Evolutionary conservation across 2,888 invertebrate genomes (phyloP), one percentile per base, ranked within the genome.

Genomic region (Calephelis perditalis): DNA sequence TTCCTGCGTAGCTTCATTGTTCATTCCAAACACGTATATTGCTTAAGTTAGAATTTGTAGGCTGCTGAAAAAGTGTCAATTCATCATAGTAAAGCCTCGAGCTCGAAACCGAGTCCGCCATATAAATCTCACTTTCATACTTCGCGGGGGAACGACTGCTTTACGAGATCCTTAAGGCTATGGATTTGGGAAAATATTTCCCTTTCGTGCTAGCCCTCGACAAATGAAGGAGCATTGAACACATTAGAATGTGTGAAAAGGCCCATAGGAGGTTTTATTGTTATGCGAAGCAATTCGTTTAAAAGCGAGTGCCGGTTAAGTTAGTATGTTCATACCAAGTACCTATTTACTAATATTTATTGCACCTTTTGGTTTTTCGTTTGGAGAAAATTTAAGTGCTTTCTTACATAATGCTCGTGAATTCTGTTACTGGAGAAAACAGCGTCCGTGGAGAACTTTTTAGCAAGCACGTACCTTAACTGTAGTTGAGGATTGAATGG

Each of bases 151-250:
- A 86, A 83, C 86, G 88, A 85, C 85, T 91, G 87, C 82, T 91
- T 91, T 91, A 91, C 90, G 91, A 79, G 89, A 90, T 87, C 87
- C 90, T 91, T 89, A 90, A 90, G 91, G 90, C 90, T 86, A 91
- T 91, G 91, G 91, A 91, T 91, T 91, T 89, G 85, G 86, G 83
- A 84, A 90, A 91, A 91, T 91, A 91, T 91, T 90, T 88, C 90
- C 85, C 81, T 80, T 82, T 77, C 88, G 86, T 88, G 86, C 85
- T 84, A 78, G 86, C 85, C 85, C 81, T 81, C 84, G 82, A 84
- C 87, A 88, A 90, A 89, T 89, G 86, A 89, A 88, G 84, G 88
- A 82, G 81, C 82, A 80, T 84, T 86, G 82, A 78, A 84, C 82
- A 84, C 86, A 86, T 87, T 85, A 88, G 84, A 86, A 89, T 88